A percentile compares a stretch with the other conserved stretches of the same genome.
Conservation (phyloP, 1,140 invertebrate genomes). For the Rhyzopertha dominica region DNA sequence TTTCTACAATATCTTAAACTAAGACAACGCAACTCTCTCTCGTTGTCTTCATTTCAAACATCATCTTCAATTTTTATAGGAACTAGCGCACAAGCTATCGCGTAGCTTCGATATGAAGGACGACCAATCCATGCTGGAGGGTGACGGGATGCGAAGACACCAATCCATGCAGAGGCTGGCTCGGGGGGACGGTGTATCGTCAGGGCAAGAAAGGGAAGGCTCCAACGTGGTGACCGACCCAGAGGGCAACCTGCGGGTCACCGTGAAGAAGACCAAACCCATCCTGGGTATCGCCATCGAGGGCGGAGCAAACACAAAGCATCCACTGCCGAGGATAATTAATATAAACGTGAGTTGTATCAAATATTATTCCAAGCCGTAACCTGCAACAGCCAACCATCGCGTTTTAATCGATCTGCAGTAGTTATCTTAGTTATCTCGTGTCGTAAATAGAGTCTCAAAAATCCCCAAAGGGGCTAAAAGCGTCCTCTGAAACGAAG, state of each 20-base stretch:
- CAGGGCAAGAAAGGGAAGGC: conserved; percentile 49
- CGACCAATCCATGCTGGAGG: conserved; percentile 65
- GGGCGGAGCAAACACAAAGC: conserved; percentile 91
- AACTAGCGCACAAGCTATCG: conserved; percentile 76
- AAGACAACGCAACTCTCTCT: no score
- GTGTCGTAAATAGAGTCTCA: no score
- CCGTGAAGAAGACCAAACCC: conserved; percentile 86
- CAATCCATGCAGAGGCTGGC: conserved; percentile 65
- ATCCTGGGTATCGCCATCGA: conserved; percentile 95
- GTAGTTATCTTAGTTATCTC: no score
- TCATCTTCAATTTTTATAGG: no score
- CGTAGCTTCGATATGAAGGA: conserved; percentile 83
- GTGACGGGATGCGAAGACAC: conserved; percentile 56
- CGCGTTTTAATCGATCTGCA: no score
- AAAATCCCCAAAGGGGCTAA: no score
- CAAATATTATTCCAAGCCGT: no score
- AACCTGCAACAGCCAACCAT: no score
- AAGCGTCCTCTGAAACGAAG: no score
- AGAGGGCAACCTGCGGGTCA: conserved; percentile 79
- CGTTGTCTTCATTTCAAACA: no score
- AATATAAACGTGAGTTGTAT: conserved; percentile 86
- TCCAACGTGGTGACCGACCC: conserved; percentile 69
- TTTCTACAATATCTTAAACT: no score
- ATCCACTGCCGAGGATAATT: conserved; percentile 90
- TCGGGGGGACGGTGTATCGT: conserved; percentile 45